Evolutionary conservation across 2,113 vertebrate species (phyloP).

Genomic region (Rhodinocichla rosea): DNA sequence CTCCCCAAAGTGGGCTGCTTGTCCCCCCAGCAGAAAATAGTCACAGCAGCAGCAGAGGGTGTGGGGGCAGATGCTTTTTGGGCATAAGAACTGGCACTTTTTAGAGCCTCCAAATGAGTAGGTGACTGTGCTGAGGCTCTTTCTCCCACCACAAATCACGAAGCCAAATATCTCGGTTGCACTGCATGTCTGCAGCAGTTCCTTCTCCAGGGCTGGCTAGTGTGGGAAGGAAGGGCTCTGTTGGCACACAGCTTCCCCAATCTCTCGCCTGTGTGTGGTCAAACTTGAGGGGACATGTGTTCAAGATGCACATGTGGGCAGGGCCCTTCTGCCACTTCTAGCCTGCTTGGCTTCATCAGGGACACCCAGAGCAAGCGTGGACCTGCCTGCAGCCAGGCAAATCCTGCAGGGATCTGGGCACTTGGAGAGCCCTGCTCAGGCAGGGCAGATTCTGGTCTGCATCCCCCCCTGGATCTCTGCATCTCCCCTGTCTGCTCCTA

Average conservation of each 20-base stretch:
- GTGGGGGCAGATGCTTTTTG: constrained; percentile 63
- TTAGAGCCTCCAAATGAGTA: constrained; percentile 68
- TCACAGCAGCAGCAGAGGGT: constrained; percentile 67
- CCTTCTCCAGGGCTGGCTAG: not conserved
- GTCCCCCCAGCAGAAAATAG: constrained; percentile 53
- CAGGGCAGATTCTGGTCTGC: not conserved
- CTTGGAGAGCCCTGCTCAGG: not conserved
- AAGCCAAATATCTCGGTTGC: constrained; percentile 53
- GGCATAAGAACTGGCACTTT: constrained; percentile 66
- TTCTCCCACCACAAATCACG: constrained; percentile 67
- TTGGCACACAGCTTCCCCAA: not conserved
- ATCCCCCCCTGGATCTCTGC: no score
- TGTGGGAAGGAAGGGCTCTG: constrained; percentile 34
- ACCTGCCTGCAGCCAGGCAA: not conserved
- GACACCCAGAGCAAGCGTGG: not conserved
- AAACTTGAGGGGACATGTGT: not conserved
- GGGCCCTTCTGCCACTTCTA: not conserved
- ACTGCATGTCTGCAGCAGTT: constrained; percentile 23
- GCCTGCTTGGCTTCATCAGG: not conserved
- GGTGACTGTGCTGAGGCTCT: constrained; percentile 59
- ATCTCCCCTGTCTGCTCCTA: not conserved
- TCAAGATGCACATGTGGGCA: not conserved
- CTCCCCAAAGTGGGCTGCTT: not conserved
- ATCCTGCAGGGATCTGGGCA: not conserved
- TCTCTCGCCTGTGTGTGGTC: not conserved